A percentile compares a stretch with the other conserved stretches of the same genome.
These are phyloP conservation scores for Diceros bicornis DNA, from an alignment of 2,797 vertebrate genomes.

Conservation along the genomic window DNA sequence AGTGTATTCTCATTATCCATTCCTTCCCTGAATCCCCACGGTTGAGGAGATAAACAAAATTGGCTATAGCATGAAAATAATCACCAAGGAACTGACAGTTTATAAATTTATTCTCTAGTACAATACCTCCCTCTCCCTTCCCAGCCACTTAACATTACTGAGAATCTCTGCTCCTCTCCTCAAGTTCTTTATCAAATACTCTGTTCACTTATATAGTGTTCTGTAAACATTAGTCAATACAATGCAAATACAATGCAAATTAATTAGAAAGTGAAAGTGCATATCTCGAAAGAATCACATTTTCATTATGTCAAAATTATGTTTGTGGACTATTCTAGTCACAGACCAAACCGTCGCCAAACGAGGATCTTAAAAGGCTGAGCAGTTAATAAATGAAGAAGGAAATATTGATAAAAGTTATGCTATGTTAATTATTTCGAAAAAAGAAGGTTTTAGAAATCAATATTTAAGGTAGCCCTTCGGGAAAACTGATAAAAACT, in stretches of 20 bases:
- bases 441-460: background rate
- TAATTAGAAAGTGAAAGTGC: slow-evolving; percentile 77
- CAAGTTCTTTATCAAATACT: slow-evolving; percentile 66
- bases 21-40: slow-evolving; percentile 17
- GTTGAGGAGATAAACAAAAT: slow-evolving; percentile 42
- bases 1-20: slow-evolving; percentile 46
- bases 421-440: background rate
- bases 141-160: slow-evolving; percentile 3
- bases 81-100: slow-evolving; percentile 24
- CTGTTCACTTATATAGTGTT: slow-evolving; percentile 36
- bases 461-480: background rate
- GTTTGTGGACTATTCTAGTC: background rate
- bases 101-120: slow-evolving; percentile 56
- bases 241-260: slow-evolving; percentile 78
- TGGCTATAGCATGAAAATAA: slow-evolving; percentile 12
- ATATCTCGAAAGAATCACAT: slow-evolving; percentile 64
- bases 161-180: background rate
- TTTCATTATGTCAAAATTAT: slow-evolving; percentile 64
- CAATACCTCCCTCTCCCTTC: background rate
- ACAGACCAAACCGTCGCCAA: slow-evolving; percentile 21
- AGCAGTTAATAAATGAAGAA: background rate
- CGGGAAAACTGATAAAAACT: background rate
- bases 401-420: background rate
- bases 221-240: slow-evolving; percentile 65
- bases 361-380: background rate